These are phyloP conservation scores for Neodiprion pinetum DNA, from an alignment of 1,140 invertebrate genomes.

Conservation along the genomic window DNA sequence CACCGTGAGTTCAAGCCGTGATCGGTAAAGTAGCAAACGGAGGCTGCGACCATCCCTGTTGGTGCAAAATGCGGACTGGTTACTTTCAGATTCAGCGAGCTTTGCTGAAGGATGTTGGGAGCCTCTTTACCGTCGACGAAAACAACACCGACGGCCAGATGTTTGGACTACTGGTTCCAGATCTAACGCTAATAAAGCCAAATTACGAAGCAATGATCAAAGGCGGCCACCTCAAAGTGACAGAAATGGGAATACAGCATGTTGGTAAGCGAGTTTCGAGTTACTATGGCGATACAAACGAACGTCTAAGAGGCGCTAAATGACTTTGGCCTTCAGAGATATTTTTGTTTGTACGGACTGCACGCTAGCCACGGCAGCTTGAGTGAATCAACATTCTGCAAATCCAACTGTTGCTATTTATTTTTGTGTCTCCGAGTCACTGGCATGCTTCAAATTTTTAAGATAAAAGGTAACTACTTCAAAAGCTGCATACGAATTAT, in stretches of 20 bases:
- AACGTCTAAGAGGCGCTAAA: background rate
- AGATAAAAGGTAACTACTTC: too few species aligned
- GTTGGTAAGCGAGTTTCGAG: slow-evolving; percentile 63
- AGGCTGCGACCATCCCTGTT: background rate
- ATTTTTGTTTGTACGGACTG: background rate
- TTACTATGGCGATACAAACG: background rate
- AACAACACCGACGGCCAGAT: slow-evolving; percentile 61
- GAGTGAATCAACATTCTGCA: background rate
- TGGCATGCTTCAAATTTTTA: too few species aligned
- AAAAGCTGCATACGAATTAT: too few species aligned
- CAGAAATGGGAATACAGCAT: slow-evolving; percentile 84
- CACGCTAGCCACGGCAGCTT: background rate
- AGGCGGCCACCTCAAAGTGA: slow-evolving; percentile 80
- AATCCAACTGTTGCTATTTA: too few species aligned
- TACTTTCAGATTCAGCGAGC: slow-evolving; percentile 72
- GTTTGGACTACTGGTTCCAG: slow-evolving; percentile 77
- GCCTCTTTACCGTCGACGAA: slow-evolving; percentile 60
- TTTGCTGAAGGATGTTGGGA: slow-evolving; percentile 76
- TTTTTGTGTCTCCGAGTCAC: too few species aligned
- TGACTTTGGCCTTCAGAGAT: background rate
- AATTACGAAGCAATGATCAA: slow-evolving; percentile 90
- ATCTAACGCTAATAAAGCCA: slow-evolving; percentile 82
- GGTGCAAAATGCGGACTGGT: background rate
- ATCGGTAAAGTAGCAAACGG: slow-evolving; percentile 8
- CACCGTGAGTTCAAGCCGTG: slow-evolving; percentile 42